A percentile compares a stretch with the other conserved stretches of the same genome.
phyloP scores from a whole-genome alignment of 2,797 vertebrate genomes.

The Lacerta bilineata region DNA sequence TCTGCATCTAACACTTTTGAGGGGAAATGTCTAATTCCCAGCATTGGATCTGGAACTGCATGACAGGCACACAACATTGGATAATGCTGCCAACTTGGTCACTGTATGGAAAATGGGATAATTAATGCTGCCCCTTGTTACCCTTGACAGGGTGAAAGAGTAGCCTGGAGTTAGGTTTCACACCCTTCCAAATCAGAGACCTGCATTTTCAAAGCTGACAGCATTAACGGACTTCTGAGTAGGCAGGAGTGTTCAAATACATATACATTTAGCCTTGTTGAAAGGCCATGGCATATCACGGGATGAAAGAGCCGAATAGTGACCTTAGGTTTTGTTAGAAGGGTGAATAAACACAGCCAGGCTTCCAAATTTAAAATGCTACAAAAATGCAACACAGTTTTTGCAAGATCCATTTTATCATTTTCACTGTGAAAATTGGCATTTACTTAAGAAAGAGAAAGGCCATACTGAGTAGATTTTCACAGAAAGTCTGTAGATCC shows the following conservation, averaged over 20 bases:
- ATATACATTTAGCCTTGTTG: background rate
- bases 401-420: background rate
- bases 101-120: background rate
- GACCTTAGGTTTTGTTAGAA: background rate
- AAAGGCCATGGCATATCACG: background rate
- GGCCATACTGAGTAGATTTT: background rate
- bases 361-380: background rate
- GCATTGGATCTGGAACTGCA: background rate
- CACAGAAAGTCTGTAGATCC: conserved; percentile 12
- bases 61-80: background rate
- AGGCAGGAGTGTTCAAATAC: background rate
- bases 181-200: background rate
- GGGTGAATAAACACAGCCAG: background rate
- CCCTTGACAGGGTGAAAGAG: background rate
- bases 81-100: background rate
- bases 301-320: background rate
- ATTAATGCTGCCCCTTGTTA: background rate
- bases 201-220: background rate
- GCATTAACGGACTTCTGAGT: background rate
- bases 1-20: background rate
- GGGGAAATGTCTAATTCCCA: background rate
- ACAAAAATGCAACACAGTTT: background rate
- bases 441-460: background rate
- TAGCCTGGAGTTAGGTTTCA: background rate
- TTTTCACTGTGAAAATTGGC: background rate